Percentiles rank a stretch among this genome's conserved stretches.
phyloP scores from a whole-genome alignment of 2,888 invertebrate genomes.

The Lasiommata megera region DNA sequence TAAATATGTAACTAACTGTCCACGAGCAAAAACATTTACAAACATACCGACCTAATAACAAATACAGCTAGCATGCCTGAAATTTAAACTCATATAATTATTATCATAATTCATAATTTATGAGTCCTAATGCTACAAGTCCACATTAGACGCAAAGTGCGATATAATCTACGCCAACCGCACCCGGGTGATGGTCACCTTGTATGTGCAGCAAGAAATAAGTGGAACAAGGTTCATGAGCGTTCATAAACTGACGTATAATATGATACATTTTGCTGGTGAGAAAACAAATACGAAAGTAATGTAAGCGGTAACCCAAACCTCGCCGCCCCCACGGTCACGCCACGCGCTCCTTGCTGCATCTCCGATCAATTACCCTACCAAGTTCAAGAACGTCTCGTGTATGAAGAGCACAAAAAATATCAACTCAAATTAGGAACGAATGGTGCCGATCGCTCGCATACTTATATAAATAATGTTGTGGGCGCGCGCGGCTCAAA shows the following conservation, averaged over 20 bases:
- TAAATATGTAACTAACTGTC: too few relatives aligned
- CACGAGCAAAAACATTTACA: neutral
- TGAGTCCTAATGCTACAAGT: constrained; percentile 18
- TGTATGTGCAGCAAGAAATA: constrained; percentile 58
- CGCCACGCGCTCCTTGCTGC: constrained; percentile 38
- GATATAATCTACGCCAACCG: constrained; percentile 38
- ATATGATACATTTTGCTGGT: constrained; percentile 9
- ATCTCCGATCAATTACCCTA: constrained; percentile 47
- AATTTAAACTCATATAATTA: constrained; percentile 15
- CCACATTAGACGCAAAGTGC: constrained; percentile 26
- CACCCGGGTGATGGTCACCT: constrained; percentile 55
- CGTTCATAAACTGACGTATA: constrained; percentile 30
- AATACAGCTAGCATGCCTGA: neutral
- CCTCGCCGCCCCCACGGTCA: constrained; percentile 30
- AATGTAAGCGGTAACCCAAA: constrained; percentile 11
- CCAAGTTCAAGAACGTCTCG: constrained; percentile 70
- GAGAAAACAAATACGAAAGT: constrained; percentile 13
- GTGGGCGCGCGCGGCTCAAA: constrained; percentile 74
- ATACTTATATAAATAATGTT: constrained; percentile 70
- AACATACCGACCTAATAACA: neutral
- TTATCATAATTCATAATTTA: constrained; percentile 21
- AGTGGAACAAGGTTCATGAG: constrained; percentile 77
- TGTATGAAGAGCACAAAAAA: constrained; percentile 52
- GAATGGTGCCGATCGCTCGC: constrained; percentile 71
- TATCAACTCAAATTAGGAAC: constrained; percentile 71